phyloP scores from a whole-genome alignment of 1,140 invertebrate genomes.

The Meteorus sp. region DNA sequence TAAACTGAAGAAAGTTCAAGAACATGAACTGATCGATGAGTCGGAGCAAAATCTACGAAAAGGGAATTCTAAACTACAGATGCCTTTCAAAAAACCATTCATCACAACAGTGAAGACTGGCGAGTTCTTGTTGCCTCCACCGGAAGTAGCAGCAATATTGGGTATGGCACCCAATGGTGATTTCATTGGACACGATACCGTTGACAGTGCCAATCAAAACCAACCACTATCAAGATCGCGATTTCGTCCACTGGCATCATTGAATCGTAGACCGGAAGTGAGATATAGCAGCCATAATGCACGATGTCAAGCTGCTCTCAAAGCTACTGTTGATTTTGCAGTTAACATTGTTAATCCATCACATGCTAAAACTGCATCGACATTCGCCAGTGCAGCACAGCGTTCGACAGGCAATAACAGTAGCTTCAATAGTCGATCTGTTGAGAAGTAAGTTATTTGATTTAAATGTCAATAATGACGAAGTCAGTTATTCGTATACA shows the following conservation, averaged over 20 bases:
- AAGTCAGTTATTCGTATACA: no score
- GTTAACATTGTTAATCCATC: constrained; percentile 39
- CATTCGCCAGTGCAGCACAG: constrained; percentile 36
- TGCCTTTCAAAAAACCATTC: constrained; percentile 60
- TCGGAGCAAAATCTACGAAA: constrained; percentile 28
- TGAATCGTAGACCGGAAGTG: constrained; percentile 45
- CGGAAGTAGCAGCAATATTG: constrained; percentile 68
- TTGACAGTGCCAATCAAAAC: constrained; percentile 25
- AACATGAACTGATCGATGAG: constrained; percentile 59
- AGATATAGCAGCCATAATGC: constrained; percentile 48
- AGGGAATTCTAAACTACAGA: constrained; percentile 28
- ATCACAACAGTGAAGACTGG: constrained; percentile 78
- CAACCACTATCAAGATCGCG: constrained; percentile 36
- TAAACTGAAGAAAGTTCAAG: constrained; percentile 65
- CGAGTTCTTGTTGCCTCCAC: constrained; percentile 75
- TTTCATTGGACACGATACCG: constrained; percentile 35
- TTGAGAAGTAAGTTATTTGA: constrained; percentile 30
- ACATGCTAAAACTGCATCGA: constrained; percentile 34
- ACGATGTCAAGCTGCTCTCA: constrained; percentile 44
- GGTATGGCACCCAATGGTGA: constrained; percentile 57
- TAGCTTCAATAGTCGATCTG: constrained; percentile 12
- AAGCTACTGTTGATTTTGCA: constrained; percentile 49
- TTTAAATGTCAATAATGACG: no score
- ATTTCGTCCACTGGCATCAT: constrained; percentile 46
- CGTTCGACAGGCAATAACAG: constrained; percentile 11